phyloP scores from a whole-genome alignment of 1,140 invertebrate species.

The Cheumatopsyche charites region DNA sequence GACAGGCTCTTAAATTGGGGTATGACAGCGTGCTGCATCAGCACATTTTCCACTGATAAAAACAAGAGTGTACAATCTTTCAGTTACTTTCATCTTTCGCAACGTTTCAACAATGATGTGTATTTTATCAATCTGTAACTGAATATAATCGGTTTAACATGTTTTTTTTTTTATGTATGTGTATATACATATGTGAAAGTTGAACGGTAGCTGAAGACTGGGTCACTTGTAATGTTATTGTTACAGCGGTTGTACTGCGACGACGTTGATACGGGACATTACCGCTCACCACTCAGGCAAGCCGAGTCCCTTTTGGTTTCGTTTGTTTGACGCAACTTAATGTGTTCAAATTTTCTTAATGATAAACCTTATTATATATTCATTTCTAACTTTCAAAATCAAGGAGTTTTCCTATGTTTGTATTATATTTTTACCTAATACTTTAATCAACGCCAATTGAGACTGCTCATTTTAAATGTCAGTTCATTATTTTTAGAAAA shows the following conservation, averaged over 20 bases:
- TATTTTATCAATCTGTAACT: neutral
- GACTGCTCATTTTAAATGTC: no score
- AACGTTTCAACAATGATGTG: neutral
- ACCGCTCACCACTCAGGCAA: constrained; percentile 79
- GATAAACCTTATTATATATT: neutral
- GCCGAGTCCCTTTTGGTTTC: constrained; percentile 54
- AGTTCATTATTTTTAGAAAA: no score
- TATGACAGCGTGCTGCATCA: constrained; percentile 61
- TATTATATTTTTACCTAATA: no score
- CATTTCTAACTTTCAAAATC: neutral
- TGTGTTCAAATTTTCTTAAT: no score
- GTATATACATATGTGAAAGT: neutral
- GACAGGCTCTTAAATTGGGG: constrained; percentile 90
- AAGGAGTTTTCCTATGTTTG: neutral
- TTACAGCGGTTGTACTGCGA: constrained; percentile 77
- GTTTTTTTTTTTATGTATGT: neutral
- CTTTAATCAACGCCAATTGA: no score
- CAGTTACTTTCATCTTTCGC: constrained; percentile 30
- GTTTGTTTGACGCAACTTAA: neutral
- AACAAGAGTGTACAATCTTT: constrained; percentile 33
- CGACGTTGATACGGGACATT: constrained; percentile 68
- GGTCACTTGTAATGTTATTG: constrained; percentile 62
- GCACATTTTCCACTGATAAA: constrained; percentile 28
- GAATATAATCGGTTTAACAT: neutral
- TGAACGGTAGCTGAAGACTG: constrained; percentile 40